A percentile compares a stretch with the other conserved stretches of the same genome.
phyloP scores from a whole-genome alignment of 2,113 vertebrate genomes.

The Symphodus melops region DNA sequence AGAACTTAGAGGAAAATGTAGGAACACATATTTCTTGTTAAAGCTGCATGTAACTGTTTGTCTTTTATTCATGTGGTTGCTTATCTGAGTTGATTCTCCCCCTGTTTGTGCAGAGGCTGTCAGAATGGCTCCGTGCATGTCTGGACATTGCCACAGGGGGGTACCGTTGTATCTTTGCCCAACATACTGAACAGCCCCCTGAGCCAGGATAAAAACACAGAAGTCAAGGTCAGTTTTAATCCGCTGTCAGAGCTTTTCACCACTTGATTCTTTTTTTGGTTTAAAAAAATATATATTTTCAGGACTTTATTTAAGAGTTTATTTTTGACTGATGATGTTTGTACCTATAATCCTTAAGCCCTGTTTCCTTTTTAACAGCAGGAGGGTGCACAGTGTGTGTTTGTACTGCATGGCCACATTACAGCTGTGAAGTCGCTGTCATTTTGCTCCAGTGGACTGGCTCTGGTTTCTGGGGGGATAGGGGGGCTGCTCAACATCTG shows the following conservation, averaged over 20 bases:
- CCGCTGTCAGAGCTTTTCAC: not conserved
- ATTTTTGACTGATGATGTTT: not conserved
- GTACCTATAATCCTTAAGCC: not conserved
- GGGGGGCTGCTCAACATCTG: constrained; percentile 87
- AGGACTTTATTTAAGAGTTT: not conserved
- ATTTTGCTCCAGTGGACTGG: constrained; percentile 83
- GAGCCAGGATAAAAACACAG: constrained; percentile 69
- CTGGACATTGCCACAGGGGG: constrained; percentile 86
- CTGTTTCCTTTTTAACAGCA: constrained; percentile 48
- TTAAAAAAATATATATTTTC: not conserved
- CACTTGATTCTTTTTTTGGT: not conserved
- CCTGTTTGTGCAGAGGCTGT: constrained; percentile 77
- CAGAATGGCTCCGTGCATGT: constrained; percentile 86
- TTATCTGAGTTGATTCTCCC: not conserved
- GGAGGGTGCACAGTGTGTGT: constrained; percentile 79
- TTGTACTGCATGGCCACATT: constrained; percentile 84
- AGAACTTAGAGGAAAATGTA: not conserved
- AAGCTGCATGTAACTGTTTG: no score
- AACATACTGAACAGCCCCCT: constrained; percentile 69
- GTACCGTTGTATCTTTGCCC: constrained; percentile 74
- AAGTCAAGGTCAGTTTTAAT: constrained; percentile 73
- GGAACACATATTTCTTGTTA: no score
- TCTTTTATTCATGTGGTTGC: no score
- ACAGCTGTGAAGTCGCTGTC: constrained; percentile 84
- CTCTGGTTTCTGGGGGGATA: constrained; percentile 84